Conservation (phyloP, 1,140 invertebrate species). For the Solenopsis fugax region DNA sequence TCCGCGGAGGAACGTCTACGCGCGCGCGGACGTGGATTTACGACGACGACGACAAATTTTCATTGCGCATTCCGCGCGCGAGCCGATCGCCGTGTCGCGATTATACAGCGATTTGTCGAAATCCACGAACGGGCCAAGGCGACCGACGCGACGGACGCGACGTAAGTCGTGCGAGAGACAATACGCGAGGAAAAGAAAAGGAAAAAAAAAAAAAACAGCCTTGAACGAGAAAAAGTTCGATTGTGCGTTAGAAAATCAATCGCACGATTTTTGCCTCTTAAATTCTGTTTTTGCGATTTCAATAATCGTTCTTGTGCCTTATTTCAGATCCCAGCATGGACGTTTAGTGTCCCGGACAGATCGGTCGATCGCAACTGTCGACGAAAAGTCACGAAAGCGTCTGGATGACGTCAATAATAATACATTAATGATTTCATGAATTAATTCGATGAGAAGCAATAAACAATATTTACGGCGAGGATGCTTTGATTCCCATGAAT, state of each 20-base stretch:
- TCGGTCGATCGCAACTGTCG: slow-evolving; percentile 2
- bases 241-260: neutral
- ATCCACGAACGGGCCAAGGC: slow-evolving; percentile 21
- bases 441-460: slow-evolving; percentile 40
- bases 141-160: neutral
- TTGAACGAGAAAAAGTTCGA: neutral
- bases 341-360: neutral
- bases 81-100: slow-evolving; percentile 31
- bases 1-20: slow-evolving; percentile 39
- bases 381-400: slow-evolving; percentile 50
- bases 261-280: neutral
- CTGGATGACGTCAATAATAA: neutral
- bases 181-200: neutral
- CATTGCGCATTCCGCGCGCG: slow-evolving; percentile 41
- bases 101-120: slow-evolving; percentile 56
- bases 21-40: slow-evolving; percentile 49
- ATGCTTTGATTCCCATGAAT: slow-evolving; percentile 28
- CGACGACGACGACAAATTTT: slow-evolving; percentile 61
- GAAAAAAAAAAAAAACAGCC: neutral
- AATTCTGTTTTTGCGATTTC: slow-evolving; percentile 17
- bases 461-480: slow-evolving; percentile 38
- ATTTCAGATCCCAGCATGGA: too few species aligned
- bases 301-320: neutral
- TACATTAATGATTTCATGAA: neutral
- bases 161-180: neutral